Evolutionary conservation across 2,797 vertebrate genomes (phyloP), one percentile per base, ranked within the genome.

Genomic region (Syngnathus acus): DNA sequence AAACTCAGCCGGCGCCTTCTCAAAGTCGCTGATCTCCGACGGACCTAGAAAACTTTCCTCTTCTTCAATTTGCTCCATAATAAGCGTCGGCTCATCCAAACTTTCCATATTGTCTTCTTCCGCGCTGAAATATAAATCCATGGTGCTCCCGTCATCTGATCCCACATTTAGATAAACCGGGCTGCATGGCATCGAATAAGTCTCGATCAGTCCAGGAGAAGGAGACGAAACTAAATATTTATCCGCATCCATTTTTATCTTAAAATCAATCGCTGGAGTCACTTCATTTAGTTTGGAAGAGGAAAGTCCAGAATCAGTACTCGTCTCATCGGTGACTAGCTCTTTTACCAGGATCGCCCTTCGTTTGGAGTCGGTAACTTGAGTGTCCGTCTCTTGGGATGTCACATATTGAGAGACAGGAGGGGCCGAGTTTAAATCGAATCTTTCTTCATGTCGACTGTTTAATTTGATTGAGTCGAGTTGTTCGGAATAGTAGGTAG

Each of bases 91-190:
- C 4, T 80, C 82, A 1, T 62, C 69, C 16, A 5, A 62, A 3
- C 72, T 76, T 6, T 70, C 77, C 2, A 1, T 0, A 9, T 77
- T 75, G 69, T 86, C 82, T 69, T 89, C 87, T 11, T 80, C 82
- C 0, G 87, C 86, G 9, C 87, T 88, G 82, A 70, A 89, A 70
- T 79, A 89, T 19, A 85, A 19, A n/a, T 90, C 88, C 47, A 61
- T 0, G 11, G 26, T 4, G n/a, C 77, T 84, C 53, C 86, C 64
- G 1, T 81, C 87, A 6, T 89, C 86, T 4, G 87, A 89, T 14
- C 85, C 85, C 0, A 86, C 53, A 4, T 84, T 89, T 47, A 84
- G 63, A 68, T 83, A 84, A 0, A 65, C 6, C 0, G 82, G 88
- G 65, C 76, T 86, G 39, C 57, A 14, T 39, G 64, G 42, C 38